Conservation (phyloP, 1,140 invertebrate species). For the Cotesia glomerata region DNA sequence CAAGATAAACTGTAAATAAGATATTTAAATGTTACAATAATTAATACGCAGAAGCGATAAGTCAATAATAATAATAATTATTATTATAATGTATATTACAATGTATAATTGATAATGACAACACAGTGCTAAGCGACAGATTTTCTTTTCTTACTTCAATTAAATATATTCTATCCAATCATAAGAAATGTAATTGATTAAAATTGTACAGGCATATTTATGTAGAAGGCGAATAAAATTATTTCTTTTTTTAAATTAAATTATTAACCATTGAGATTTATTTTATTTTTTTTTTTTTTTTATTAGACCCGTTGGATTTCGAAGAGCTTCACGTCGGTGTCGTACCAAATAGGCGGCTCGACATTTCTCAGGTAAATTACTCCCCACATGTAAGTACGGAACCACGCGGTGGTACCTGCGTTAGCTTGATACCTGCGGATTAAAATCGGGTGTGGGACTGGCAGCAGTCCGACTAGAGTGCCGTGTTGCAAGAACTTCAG, state of each 20-base stretch:
- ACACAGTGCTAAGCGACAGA: not conserved
- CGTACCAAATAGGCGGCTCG: slow-evolving; percentile 99
- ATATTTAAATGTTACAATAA: not conserved
- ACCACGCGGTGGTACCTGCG: slow-evolving; percentile 97
- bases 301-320: slow-evolving; percentile 90
- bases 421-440: slow-evolving; percentile 99
- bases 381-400: slow-evolving; percentile 99
- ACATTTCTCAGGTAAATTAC: slow-evolving; percentile 98
- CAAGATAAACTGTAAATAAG: slow-evolving; percentile 40
- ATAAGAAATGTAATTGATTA: slow-evolving; percentile 20
- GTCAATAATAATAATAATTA: not conserved
- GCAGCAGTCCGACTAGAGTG: slow-evolving; percentile 94
- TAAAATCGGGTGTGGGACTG: slow-evolving; percentile 98
- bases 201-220: slow-evolving; percentile 26
- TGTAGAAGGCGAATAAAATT: slow-evolving; percentile 28
- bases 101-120: too few relatives aligned
- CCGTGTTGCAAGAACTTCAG: slow-evolving; percentile 99
- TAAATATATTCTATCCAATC: not conserved
- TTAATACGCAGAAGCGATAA: not conserved
- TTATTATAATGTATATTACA: too few relatives aligned
- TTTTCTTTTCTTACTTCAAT: slow-evolving; percentile 3
- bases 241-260: slow-evolving; percentile 7
- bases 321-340: slow-evolving; percentile 98
- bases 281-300: not conserved
- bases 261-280: slow-evolving; percentile 17